phyloP scores from a whole-genome alignment of 2,888 invertebrate genomes.

The Ochlodes sylvanus region DNA sequence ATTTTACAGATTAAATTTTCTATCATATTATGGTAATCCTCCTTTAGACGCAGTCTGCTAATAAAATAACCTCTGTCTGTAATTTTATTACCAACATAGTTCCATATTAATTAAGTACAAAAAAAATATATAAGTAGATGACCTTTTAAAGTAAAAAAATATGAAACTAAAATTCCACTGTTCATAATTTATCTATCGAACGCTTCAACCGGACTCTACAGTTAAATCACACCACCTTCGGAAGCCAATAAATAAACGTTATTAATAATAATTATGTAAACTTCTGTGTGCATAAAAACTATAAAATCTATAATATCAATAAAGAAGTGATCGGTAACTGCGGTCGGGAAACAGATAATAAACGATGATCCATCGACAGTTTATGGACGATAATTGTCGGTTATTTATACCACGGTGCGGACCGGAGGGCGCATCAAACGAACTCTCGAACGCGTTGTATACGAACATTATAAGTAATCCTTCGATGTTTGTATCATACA shows the following conservation, averaged over 20 bases:
- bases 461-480: no score
- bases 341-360: conserved; percentile 65
- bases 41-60: no score
- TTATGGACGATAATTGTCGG: conserved; percentile 80
- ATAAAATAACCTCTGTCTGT: no score
- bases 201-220: neutral
- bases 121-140: no score
- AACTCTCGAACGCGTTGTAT: conserved; percentile 2
- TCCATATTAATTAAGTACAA: conserved; percentile 10
- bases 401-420: conserved; percentile 53
- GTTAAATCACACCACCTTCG: conserved; percentile 4
- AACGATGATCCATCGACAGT: conserved; percentile 56
- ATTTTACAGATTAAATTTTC: no score
- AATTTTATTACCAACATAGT: neutral
- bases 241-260: conserved; percentile 33
- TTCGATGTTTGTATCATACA: no score
- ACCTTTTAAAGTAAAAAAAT: no score
- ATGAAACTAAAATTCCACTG: no score
- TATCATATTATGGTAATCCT: no score
- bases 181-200: no score
- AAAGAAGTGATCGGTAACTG: conserved; percentile 43
- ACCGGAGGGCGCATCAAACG: neutral
- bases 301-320: conserved; percentile 38
- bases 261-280: conserved; percentile 39
- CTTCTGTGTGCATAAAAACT: conserved; percentile 29